Evolutionary conservation across 2,113 vertebrate species (phyloP).

Genomic region (Archilochus colubris): DNA sequence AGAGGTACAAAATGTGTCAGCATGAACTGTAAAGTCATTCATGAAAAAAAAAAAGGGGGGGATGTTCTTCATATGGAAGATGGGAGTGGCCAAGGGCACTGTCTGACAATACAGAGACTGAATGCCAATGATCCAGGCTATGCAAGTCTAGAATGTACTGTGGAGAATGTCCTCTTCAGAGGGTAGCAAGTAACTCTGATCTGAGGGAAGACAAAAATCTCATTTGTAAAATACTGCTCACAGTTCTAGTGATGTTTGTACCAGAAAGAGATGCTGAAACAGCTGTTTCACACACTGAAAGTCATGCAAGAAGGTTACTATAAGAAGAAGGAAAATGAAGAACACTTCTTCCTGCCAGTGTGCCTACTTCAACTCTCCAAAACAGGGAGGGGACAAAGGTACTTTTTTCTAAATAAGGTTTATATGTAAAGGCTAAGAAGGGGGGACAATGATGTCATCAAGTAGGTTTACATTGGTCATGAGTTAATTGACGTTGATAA

Average conservation of each 20-base stretch:
- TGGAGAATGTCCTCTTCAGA: background rate
- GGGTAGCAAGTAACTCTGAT: background rate
- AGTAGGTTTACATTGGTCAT: background rate
- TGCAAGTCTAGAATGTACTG: background rate
- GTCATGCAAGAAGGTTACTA: background rate
- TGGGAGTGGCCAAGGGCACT: background rate
- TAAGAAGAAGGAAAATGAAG: background rate
- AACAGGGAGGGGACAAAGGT: background rate
- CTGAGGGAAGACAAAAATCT: background rate
- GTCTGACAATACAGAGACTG: background rate
- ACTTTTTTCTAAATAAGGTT: background rate
- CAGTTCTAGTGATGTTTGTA: background rate
- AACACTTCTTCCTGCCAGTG: background rate
- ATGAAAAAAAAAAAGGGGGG: background rate
- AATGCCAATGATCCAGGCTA: background rate
- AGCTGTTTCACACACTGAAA: background rate
- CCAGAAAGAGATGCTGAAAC: background rate
- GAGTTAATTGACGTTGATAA: background rate
- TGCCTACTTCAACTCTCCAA: background rate
- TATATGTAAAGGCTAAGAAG: background rate
- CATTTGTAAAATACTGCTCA: background rate
- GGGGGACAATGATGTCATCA: background rate
- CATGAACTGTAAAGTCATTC: slow-evolving; percentile 2
- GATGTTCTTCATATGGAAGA: slow-evolving; percentile 1
- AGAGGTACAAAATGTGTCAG: slow-evolving; percentile 12